phyloP scores from a whole-genome alignment of 2,113 vertebrate genomes.

The Sterna hirundo region DNA sequence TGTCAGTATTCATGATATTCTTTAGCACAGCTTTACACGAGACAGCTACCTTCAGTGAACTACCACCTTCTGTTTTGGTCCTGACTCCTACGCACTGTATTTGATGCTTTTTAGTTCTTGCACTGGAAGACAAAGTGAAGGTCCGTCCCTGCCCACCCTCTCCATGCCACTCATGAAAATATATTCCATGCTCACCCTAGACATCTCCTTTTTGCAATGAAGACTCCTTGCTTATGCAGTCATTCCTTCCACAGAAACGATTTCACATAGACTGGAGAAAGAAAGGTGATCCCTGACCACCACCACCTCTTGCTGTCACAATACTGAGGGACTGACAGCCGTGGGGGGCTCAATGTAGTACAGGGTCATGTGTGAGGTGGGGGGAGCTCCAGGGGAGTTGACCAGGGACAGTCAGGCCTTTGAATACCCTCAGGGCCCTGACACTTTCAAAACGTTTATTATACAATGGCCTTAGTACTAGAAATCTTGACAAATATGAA shows the following conservation, averaged over 20 bases:
- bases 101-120: background rate
- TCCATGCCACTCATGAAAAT: rapidly evolving
- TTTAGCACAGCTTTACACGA: background rate
- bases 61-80: background rate
- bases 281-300: background rate
- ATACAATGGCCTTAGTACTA: background rate
- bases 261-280: background rate
- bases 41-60: background rate
- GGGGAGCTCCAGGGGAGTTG: rapidly evolving
- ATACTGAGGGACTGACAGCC: rapidly evolving
- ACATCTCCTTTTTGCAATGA: background rate
- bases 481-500: background rate
- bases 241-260: background rate
- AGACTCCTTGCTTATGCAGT: background rate
- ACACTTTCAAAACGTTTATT: background rate
- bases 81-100: background rate
- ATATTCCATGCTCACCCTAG: rapidly evolving
- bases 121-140: background rate
- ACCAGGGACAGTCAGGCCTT: rapidly evolving
- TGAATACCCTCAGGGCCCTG: rapidly evolving
- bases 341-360: rapidly evolving
- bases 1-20: background rate
- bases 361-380: rapidly evolving
- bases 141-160: background rate
- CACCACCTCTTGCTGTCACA: rapidly evolving